Base-by-base conservation (phyloP, 2,797 vertebrate genomes). In the Sternotherus odoratus region DNA sequence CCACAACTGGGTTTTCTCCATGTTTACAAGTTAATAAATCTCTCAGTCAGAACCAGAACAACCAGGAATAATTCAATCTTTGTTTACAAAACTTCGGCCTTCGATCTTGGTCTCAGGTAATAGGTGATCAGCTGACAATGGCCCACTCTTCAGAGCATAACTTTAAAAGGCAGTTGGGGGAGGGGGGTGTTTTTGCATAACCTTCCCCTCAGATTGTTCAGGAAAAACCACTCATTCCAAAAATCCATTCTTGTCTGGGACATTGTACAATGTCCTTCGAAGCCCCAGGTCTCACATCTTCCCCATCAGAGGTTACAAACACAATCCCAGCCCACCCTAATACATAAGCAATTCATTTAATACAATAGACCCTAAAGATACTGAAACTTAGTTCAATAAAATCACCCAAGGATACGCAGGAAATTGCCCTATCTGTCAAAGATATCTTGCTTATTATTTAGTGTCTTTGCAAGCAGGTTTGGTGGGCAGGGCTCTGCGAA, bases 381-480 rank as follows among this genome's bases (percentile, higher is more conserved):
- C 33, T n/a, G 60, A 19, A 63, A 19, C 60, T 63, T 63, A 63
- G 17, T 63, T 63, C 57, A 63, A 63, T n/a, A n/a, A n/a, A 33
- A 17, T 19, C 60, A n/a, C 60, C 60, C 33, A 19, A 63, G 60
- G 60, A 63, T 19, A 63, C 5, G 33, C 33, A n/a, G 16, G 5
- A 63, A 63, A 63, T n/a, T n/a, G 33, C 7, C 30, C 30, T 4
- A 26, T 56, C 21, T 53, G 51, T 53, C 12, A 28, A 26, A 6
- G 56, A 48, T 12, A 56, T 66, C 43, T 30, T 51, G 28, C 30
- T 15, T 46, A 24, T 39, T 48, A 49, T 57, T 81, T 57, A 53
- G 5, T 28, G n/a, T 43, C 0, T 0, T 33, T 80, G 5, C 24
- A 36, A 48, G 12, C 56, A 77, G 5, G 50, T 8, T 39, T 50